Conservation (phyloP, 2,113 vertebrate genomes). For the Willisornis vidua region DNA sequence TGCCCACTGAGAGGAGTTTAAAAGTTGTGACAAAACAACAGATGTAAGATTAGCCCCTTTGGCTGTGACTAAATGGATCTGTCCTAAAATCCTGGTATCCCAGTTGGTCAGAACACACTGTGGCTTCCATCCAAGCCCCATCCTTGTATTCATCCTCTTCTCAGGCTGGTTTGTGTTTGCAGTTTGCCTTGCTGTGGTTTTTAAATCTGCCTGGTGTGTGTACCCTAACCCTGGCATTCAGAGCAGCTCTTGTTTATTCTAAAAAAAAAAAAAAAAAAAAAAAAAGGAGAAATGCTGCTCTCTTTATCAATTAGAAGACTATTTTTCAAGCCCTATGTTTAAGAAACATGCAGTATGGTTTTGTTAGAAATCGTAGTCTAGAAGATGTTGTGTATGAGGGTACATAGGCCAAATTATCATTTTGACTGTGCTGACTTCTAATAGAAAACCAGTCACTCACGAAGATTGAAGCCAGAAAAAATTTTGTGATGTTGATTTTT, state of each 20-base stretch:
- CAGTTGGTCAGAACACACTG: constrained; percentile 7
- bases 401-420: background rate
- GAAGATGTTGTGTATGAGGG: background rate
- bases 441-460: background rate
- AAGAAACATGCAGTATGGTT: background rate
- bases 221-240: background rate
- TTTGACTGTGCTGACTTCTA: background rate
- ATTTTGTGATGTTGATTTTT: constrained; percentile 61
- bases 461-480: constrained; percentile 21
- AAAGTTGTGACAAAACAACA: constrained; percentile 60
- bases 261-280: background rate
- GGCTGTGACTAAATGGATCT: constrained; percentile 13
- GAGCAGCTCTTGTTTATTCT: background rate
- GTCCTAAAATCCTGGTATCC: constrained; percentile 3
- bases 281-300: background rate
- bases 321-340: background rate
- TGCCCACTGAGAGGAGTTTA: constrained; percentile 45
- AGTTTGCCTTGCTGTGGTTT: background rate
- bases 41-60: constrained; percentile 59
- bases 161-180: background rate
- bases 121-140: background rate
- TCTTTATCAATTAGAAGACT: background rate
- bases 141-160: background rate
- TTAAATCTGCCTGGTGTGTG: background rate
- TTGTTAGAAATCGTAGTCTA: background rate